Conservation (phyloP, 1,140 invertebrate genomes). For the Anastrepha obliqua region DNA sequence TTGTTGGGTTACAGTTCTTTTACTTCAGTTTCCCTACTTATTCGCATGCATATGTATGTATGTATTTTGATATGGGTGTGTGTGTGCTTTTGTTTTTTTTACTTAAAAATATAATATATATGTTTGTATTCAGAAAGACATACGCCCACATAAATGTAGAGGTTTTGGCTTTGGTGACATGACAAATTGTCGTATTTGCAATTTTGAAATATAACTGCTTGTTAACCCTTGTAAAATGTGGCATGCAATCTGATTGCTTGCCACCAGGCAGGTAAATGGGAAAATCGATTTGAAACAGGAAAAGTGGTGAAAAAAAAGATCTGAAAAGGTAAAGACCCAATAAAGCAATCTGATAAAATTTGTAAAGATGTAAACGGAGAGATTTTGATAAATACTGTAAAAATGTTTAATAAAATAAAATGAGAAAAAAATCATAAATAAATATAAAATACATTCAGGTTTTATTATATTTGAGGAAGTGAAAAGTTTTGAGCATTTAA, state of each 20-base stretch:
- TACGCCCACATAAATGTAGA: background rate
- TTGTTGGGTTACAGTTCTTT: background rate
- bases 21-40: background rate
- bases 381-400: too few relatives aligned
- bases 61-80: background rate
- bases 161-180: background rate
- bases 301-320: too few relatives aligned
- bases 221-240: conserved; percentile 42
- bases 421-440: too few relatives aligned
- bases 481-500: too few relatives aligned
- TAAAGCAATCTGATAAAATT: too few relatives aligned
- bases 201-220: conserved; percentile 22
- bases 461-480: too few relatives aligned
- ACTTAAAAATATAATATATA: background rate
- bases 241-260: conserved; percentile 3
- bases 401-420: too few relatives aligned
- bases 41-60: background rate
- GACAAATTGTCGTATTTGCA: conserved; percentile 6
- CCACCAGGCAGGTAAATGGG: background rate
- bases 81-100: background rate
- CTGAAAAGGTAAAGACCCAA: too few relatives aligned
- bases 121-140: too few relatives aligned
- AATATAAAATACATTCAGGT: too few relatives aligned
- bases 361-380: too few relatives aligned
- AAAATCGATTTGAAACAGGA: background rate